Conservation (phyloP, 1,140 invertebrate genomes). For the Cepaea nemoralis region DNA sequence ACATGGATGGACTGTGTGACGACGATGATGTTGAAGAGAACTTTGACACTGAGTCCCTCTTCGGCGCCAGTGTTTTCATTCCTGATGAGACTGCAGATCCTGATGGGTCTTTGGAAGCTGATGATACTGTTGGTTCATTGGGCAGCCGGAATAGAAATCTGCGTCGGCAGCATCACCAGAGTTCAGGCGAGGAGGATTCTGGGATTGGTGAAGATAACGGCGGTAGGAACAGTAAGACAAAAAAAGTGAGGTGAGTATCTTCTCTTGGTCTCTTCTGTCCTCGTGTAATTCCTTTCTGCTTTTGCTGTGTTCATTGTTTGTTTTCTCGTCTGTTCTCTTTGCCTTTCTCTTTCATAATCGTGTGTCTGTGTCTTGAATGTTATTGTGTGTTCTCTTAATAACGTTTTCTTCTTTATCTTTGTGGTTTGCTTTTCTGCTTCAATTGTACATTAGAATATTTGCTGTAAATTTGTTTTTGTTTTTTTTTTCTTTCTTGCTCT, state of each 20-base stretch:
- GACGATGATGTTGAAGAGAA: slow-evolving; percentile 39
- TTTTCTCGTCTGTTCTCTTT: too few relatives aligned
- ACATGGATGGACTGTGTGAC: slow-evolving; percentile 35
- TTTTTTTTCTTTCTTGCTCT: too few relatives aligned
- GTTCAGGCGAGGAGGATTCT: background rate
- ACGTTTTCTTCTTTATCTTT: too few relatives aligned
- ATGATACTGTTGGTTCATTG: slow-evolving; percentile 5
- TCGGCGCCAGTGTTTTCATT: slow-evolving; percentile 16
- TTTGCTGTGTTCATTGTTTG: too few relatives aligned
- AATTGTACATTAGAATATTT: too few relatives aligned
- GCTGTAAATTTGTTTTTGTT: too few relatives aligned
- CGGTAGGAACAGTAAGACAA: background rate
- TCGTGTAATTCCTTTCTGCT: background rate
- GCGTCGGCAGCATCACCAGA: slow-evolving; percentile 17
- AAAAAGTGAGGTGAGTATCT: background rate
- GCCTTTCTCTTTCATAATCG: too few relatives aligned
- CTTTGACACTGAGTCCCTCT: slow-evolving; percentile 41
- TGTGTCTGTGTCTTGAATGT: too few relatives aligned
- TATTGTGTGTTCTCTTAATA: too few relatives aligned
- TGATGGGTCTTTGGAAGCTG: background rate
- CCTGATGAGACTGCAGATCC: slow-evolving; percentile 1
- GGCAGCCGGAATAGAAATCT: background rate
- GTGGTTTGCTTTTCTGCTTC: too few relatives aligned
- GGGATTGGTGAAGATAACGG: background rate
- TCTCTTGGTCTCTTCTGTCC: background rate